These are phyloP conservation scores for Umimayanthus chanpuru DNA, from an alignment of 92 coral and sea anemone species.

Conservation along the genomic window DNA sequence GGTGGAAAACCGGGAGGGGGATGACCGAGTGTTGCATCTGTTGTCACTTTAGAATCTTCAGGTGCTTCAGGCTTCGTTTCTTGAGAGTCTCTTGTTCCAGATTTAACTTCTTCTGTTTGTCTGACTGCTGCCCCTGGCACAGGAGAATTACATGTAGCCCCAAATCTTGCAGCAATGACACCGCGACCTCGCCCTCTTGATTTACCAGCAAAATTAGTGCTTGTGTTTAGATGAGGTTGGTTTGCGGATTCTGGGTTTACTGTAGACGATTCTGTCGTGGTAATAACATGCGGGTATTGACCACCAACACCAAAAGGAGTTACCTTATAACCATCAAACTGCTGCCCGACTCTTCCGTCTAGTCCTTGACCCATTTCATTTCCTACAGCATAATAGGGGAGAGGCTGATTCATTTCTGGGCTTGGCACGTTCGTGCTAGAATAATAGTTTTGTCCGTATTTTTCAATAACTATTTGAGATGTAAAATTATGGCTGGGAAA, in stretches of 20 bases:
- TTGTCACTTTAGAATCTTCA: too few species aligned
- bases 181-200: conserved; percentile 41
- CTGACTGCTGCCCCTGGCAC: conserved; percentile 2
- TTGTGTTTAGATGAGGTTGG: background rate
- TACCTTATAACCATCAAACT: background rate
- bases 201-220: background rate
- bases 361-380: background rate
- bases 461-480: background rate
- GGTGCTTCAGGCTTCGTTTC: background rate
- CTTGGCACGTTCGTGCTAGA: background rate
- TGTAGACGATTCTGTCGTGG: too few species aligned
- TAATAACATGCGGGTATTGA: too few species aligned
- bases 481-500: background rate
- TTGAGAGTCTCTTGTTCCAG: background rate
- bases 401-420: background rate
- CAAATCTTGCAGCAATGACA: background rate
- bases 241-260: background rate
- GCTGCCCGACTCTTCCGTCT: background rate
- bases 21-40: background rate
- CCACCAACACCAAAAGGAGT: background rate
- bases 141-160: background rate
- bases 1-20: conserved; percentile 2
- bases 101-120: background rate
- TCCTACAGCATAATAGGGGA: background rate
- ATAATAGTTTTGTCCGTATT: background rate